These are phyloP conservation scores for Dermatemys mawii DNA, from an alignment of 2,113 vertebrate genomes.

Conservation along the genomic window DNA sequence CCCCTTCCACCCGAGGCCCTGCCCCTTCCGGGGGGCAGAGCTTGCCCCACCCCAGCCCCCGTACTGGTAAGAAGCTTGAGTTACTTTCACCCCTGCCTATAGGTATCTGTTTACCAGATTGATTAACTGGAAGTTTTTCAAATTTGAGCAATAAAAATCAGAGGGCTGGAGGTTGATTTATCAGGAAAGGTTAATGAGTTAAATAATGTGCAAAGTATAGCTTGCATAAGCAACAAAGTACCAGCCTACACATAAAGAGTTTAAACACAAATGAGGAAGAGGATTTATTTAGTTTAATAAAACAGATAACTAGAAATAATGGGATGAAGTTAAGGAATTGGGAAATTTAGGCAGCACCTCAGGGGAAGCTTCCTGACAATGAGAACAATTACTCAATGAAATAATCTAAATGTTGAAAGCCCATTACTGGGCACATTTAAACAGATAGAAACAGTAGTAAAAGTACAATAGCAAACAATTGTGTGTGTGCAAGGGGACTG, in stretches of 20 bases:
- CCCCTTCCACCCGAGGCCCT: too few species aligned
- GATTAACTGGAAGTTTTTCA: background rate
- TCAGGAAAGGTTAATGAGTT: background rate
- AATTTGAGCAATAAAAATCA: background rate
- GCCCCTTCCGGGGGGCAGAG: too few species aligned
- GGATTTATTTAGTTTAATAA: background rate
- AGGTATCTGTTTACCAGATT: too few species aligned
- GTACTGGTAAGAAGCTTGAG: too few species aligned
- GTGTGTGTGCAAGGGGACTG: background rate
- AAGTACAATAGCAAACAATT: background rate
- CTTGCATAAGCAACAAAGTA: background rate
- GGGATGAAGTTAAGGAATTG: background rate
- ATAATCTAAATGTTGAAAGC: background rate
- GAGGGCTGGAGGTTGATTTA: background rate
- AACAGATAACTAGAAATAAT: background rate
- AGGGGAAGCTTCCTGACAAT: background rate
- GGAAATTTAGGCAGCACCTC: background rate
- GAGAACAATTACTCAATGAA: background rate
- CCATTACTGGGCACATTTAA: rapidly evolving
- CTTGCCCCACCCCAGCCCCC: too few species aligned
- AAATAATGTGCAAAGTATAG: background rate
- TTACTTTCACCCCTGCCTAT: too few species aligned
- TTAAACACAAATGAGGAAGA: background rate
- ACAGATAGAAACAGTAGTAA: background rate
- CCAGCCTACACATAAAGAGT: background rate